Base-by-base conservation (phyloP, 2,797 vertebrate genomes). In the Etheostoma nigrum region DNA sequence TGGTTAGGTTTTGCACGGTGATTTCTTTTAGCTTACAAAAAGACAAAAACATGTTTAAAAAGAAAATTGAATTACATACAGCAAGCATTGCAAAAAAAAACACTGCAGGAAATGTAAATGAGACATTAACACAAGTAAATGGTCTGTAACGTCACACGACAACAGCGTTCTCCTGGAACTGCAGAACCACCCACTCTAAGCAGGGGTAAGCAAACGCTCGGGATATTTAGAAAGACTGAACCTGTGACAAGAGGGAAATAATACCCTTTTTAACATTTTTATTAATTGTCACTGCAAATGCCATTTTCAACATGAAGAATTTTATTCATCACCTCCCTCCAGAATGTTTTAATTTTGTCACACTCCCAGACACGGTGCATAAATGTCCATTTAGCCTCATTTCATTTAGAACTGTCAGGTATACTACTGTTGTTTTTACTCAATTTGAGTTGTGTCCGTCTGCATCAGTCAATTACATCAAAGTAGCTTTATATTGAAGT, bases 61-160 rank as follows among this genome's bases (percentile, higher is more conserved):
- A 81, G 66, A 78, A 66, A 68, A 67, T 19, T 27, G 78, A 82
- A 86, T 80, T 66, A 72, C 80, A 78, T 42, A 52, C 52, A 78
- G 79, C 81, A 62, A 73, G 60, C 72, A 18, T 61, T 58, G 63
- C 71, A 68, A 51, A 27, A 23, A 48, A 66, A 40, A 11, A 65
- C 57, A 67, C 53, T 52, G 74, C 72, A 62, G 75, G 69, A 85
- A 65, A 89, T 88, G 85, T 79, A 91, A 90, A 91, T 88, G 87
- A 90, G 88, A 90, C 76, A 63, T 66, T 83, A 82, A 78, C 47
- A 67, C 76, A 67, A 86, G 83, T 69, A 87, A 88, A 90, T 85
- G 86, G 78, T 68, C 82, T 82, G 85, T 88, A 84, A 92, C 84
- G 85, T 47, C 27, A 64, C 73, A 78, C 81, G 87, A 86, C 86